Conservation (phyloP, 1,140 invertebrate species). For the silkworm (Bombyx mori) region ASM3026992v2 NC_085107.1:6608501-6609000, state of each 20-base stretch:
- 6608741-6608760: slow-evolving; percentile 1
- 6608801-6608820: slow-evolving; percentile 83
- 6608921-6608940: slow-evolving; percentile 83
- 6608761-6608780: background rate
- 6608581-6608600: slow-evolving; percentile 89
- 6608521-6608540: slow-evolving; percentile 86
- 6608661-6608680: too few relatives aligned
- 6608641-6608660: too few relatives aligned
- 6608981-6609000: slow-evolving; percentile 88
- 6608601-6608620: slow-evolving; percentile 87
- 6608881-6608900: slow-evolving; percentile 85
- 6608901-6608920: slow-evolving; percentile 75
- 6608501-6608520: slow-evolving; percentile 91
- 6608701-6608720: too few relatives aligned
- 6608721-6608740: background rate
- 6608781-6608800: slow-evolving; percentile 4
- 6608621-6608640: background rate
- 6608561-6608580: slow-evolving; percentile 94
- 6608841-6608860: slow-evolving; percentile 85
- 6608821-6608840: slow-evolving; percentile 83
- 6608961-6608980: slow-evolving; percentile 86
- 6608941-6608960: slow-evolving; percentile 78
- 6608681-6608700: too few relatives aligned
- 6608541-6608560: slow-evolving; percentile 89
- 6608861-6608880: slow-evolving; percentile 82